Evolutionary conservation across 2,113 vertebrate genomes (phyloP).

Genomic region (Thalassarche chlororhynchos): DNA sequence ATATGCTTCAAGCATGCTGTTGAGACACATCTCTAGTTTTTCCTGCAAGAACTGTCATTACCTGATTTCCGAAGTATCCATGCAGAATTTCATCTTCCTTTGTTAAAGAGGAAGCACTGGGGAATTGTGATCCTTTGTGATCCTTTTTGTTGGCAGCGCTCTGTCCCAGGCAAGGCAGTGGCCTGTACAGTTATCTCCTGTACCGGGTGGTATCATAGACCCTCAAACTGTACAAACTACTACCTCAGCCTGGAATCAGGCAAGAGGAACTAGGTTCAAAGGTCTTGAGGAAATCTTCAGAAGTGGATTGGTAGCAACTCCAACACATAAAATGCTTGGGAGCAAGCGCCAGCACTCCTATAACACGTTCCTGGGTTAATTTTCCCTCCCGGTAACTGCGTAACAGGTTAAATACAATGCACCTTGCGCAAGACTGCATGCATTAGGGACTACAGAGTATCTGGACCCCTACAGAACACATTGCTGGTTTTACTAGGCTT

Average conservation of each 20-base stretch:
- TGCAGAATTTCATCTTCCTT: slow-evolving; percentile 21
- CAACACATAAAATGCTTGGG: background rate
- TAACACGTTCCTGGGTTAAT: background rate
- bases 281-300: slow-evolving; percentile 64
- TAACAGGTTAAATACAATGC: background rate
- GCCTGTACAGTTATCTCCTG: slow-evolving; percentile 99
- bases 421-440: background rate
- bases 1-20: background rate
- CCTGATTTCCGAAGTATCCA: slow-evolving; percentile 58
- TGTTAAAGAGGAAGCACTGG: background rate
- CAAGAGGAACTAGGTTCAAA: slow-evolving; percentile 37
- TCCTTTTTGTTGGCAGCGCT: slow-evolving; percentile 72
- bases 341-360: background rate
- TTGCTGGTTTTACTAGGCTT: background rate
- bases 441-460: background rate
- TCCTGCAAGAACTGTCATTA: slow-evolving; percentile 38
- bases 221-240: slow-evolving; percentile 99
- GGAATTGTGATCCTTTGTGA: background rate
- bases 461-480: background rate
- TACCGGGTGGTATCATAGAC: slow-evolving; percentile 99
- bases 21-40: background rate
- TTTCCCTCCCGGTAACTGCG: background rate
- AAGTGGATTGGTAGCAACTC: background rate
- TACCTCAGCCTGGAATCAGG: slow-evolving; percentile 98
- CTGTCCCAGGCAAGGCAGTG: slow-evolving; percentile 99